Base-by-base conservation (phyloP, 2,113 vertebrate genomes). In the Galbula dea region DNA sequence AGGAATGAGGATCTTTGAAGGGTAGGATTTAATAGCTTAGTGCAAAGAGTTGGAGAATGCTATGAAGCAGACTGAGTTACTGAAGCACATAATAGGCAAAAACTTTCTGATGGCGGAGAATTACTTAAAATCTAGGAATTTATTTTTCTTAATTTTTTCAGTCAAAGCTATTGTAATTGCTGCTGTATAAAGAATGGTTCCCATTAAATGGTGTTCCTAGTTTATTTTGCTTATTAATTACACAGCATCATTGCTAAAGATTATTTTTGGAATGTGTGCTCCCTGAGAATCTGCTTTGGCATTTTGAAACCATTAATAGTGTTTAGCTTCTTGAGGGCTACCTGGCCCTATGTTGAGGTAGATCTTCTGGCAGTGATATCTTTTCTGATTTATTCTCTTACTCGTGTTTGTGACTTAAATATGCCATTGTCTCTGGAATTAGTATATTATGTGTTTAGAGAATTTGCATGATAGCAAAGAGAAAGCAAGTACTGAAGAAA, bases 141-240 rank as follows among this genome's bases (percentile, higher is more conserved):
- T 89, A 73, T 91, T 91, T 93, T 94, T 86, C 52, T 67, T 78
- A 83, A 71, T 29, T 89, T 93, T 95, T 93, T 51, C 61, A 86
- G 55, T 92, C 37, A 58, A 41, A 75, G 27, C 29, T 76, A 61
- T 68, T 65, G 41, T 59, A 93, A 83, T 88, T 91, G 30, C 48
- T 88, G 14, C 48, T 17, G 6, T 57, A 34, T 77, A 74, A 95
- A 82, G 62, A 89, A 95, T 68, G 11, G 32, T 27, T 88, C 15
- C 36, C 57, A 45, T 89, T 89, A 86, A 52, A 61, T 24, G 24
- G 12, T 39, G 45, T 41, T 79, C 23, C 61, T 75, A 75, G n/a
- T n/a, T n/a, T n/a, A n/a, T 86, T 48, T 75, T 82, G 10, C 15
- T 72, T 83, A 81, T 92, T 94, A 73, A 76, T 93, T 51, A 68